phyloP scores from a whole-genome alignment of 2,797 vertebrate genomes.

The Hyperoplus lanceolatus region DNA sequence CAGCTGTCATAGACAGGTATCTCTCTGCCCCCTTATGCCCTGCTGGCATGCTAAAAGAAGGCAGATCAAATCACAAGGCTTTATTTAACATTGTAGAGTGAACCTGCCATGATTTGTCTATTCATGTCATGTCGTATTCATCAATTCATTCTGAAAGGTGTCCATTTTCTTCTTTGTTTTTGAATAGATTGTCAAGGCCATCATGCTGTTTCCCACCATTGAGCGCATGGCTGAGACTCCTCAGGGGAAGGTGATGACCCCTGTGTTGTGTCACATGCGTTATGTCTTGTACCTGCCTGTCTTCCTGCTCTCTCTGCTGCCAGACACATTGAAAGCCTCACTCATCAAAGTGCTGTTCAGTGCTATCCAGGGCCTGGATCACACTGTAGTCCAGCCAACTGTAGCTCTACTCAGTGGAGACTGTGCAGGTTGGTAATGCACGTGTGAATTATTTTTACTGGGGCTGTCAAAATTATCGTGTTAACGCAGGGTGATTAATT shows the following conservation, averaged over 20 bases:
- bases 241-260: slow-evolving; percentile 92
- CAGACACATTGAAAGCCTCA: slow-evolving; percentile 83
- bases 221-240: slow-evolving; percentile 93
- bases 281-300: slow-evolving; percentile 88
- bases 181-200: slow-evolving; percentile 88
- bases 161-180: not conserved
- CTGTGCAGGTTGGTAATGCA: slow-evolving; percentile 87
- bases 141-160: not conserved
- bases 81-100: not conserved
- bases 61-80: not conserved
- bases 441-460: not conserved
- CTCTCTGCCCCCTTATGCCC: not conserved
- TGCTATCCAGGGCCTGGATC: slow-evolving; percentile 74
- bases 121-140: not conserved
- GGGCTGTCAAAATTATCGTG: not conserved
- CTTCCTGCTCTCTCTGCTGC: slow-evolving; percentile 91
- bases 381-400: slow-evolving; percentile 69
- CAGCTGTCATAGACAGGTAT: too few relatives aligned
- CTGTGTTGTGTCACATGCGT: slow-evolving; percentile 90
- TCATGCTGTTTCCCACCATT: slow-evolving; percentile 96
- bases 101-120: not conserved
- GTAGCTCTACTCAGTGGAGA: slow-evolving; percentile 89
- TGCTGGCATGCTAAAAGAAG: not conserved
- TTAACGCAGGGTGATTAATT: too few relatives aligned
- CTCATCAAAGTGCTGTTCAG: slow-evolving; percentile 82